Evolutionary conservation across 2,113 vertebrate genomes (phyloP).

Genomic region (Anoura caudifer): DNA sequence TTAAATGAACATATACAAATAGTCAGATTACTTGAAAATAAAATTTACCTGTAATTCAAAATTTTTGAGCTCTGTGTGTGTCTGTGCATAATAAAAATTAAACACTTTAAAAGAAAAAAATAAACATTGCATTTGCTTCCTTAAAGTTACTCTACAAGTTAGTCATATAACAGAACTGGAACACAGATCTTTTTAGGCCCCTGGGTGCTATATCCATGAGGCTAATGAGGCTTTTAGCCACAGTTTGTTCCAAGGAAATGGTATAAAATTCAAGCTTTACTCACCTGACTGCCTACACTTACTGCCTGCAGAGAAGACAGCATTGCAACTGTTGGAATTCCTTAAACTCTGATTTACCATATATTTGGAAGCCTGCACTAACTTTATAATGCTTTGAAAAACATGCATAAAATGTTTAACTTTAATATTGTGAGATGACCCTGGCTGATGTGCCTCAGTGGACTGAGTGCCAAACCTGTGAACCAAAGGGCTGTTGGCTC

Average conservation of each 20-base stretch:
- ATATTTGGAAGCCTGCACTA: neutral
- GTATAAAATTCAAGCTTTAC: neutral
- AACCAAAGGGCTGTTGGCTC: too few species aligned
- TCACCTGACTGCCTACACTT: neutral
- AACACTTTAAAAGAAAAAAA: neutral
- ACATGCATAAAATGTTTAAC: neutral
- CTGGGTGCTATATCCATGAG: neutral
- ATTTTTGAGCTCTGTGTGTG: neutral
- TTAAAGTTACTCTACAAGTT: neutral
- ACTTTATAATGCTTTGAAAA: neutral
- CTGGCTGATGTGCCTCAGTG: too few species aligned
- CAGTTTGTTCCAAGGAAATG: neutral
- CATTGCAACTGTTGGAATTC: neutral
- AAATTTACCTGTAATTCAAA: neutral
- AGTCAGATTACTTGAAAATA: conserved; percentile 1
- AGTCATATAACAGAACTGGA: neutral
- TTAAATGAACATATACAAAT: neutral
- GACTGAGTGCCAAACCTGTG: too few species aligned
- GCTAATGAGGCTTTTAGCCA: neutral
- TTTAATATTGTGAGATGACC: neutral
- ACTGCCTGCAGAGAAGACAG: neutral
- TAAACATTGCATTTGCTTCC: neutral
- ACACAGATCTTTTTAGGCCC: neutral
- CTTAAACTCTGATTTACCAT: neutral
- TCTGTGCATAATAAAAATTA: neutral